These are phyloP conservation scores for Ceratina calcarata DNA, from an alignment of 1,140 invertebrate genomes.

Conservation along the genomic window DNA sequence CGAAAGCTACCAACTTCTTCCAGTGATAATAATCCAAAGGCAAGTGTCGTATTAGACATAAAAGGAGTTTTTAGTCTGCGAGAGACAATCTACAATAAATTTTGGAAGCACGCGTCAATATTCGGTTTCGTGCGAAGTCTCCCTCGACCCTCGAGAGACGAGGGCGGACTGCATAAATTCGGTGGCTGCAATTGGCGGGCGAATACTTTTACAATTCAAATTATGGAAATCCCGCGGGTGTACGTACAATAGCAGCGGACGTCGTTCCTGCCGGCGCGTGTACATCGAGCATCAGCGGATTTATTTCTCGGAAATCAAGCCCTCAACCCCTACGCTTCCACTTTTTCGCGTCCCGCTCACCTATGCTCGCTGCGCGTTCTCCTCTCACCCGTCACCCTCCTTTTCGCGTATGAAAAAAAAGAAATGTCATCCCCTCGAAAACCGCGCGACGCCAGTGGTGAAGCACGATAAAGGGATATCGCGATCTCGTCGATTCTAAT, in stretches of 20 bases:
- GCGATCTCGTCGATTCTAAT: slow-evolving; percentile 70
- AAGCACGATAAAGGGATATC: slow-evolving; percentile 71
- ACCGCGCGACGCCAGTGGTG: slow-evolving; percentile 48
- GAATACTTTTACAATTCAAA: slow-evolving; percentile 77
- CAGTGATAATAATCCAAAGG: neutral
- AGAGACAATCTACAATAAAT: neutral
- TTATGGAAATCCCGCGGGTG: slow-evolving; percentile 73
- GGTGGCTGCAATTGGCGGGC: slow-evolving; percentile 71
- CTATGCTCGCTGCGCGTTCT: neutral
- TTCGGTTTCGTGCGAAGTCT: slow-evolving; percentile 14
- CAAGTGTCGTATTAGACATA: neutral
- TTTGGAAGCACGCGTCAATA: slow-evolving; percentile 15
- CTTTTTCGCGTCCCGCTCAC: slow-evolving; percentile 22
- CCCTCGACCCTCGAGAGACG: slow-evolving; percentile 33
- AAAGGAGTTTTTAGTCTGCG: neutral
- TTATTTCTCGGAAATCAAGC: slow-evolving; percentile 54
- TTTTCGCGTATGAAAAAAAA: slow-evolving; percentile 14
- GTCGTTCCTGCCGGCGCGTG: slow-evolving; percentile 40
- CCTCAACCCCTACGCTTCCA: neutral
- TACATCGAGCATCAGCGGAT: slow-evolving; percentile 54
- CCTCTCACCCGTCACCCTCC: slow-evolving; percentile 11
- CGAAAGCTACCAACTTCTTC: neutral
- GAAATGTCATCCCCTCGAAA: neutral
- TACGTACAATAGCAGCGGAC: slow-evolving; percentile 48
- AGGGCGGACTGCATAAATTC: slow-evolving; percentile 68